These are phyloP conservation scores for Stramonita haemastoma DNA, from an alignment of 2,888 invertebrate species.

Conservation along the genomic window DNA sequence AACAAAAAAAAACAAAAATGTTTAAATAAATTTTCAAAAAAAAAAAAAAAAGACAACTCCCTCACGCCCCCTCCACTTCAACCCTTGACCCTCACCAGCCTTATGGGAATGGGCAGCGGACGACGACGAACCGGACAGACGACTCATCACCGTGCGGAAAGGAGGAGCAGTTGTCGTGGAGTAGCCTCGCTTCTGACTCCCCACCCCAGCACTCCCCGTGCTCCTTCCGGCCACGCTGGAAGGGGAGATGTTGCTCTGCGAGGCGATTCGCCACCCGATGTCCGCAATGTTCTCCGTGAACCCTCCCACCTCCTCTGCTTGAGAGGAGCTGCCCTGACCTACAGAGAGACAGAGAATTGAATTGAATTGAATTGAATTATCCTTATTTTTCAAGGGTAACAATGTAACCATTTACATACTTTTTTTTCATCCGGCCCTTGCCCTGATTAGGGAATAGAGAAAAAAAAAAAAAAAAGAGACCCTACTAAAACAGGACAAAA, in stretches of 20 bases:
- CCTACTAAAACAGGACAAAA: too few species aligned
- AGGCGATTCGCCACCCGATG: constrained; percentile 62
- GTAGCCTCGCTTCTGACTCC: constrained; percentile 34
- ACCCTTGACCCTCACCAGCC: constrained; percentile 35
- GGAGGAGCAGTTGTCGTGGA: constrained; percentile 37
- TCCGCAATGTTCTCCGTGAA: constrained; percentile 59
- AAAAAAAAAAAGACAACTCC: not conserved
- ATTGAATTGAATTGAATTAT: too few species aligned
- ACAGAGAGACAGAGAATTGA: not conserved
- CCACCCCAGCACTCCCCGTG: not conserved
- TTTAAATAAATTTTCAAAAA: not conserved
- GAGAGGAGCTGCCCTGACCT: constrained; percentile 75
- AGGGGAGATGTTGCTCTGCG: constrained; percentile 49
- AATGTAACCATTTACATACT: too few species aligned
- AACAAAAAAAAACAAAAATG: too few species aligned
- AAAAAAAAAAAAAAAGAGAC: too few species aligned
- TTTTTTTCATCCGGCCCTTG: too few species aligned
- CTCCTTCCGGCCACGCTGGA: constrained; percentile 20
- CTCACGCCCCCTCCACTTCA: too few species aligned
- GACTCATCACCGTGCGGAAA: constrained; percentile 35
- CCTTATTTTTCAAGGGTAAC: too few species aligned
- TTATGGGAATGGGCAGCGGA: constrained; percentile 28
- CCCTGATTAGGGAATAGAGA: too few species aligned
- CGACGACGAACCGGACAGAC: constrained; percentile 39
- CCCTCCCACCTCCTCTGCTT: constrained; percentile 59